Conservation (phyloP, 37 sponge, comb jelly and placozoan species). For the Cladorhizidae sp. region DNA sequence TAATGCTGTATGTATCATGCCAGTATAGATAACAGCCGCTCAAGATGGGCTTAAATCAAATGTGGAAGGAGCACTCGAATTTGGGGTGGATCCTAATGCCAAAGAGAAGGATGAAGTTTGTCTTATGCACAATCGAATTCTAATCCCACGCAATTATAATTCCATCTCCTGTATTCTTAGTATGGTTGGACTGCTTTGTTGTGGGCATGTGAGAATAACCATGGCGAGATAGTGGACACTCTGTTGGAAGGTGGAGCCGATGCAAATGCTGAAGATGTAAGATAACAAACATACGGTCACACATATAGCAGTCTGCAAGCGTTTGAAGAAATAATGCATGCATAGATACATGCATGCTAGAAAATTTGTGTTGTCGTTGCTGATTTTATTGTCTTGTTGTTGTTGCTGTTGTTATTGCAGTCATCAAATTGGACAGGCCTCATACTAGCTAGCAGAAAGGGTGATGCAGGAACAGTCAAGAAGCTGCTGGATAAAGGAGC, state of each 20-base stretch:
- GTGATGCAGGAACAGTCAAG: neutral
- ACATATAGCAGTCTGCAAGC: neutral
- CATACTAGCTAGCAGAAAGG: slow-evolving; percentile 10
- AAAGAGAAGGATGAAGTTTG: neutral
- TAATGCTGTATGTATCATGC: neutral
- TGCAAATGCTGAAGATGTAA: slow-evolving; percentile 10
- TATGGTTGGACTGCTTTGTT: slow-evolving; percentile 1
- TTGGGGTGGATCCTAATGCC: slow-evolving; percentile 6
- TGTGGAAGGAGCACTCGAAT: neutral
- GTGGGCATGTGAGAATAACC: slow-evolving; percentile 19
- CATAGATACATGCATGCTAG: too few relatives aligned
- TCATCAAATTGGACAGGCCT: neutral
- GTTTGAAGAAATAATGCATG: too few relatives aligned
- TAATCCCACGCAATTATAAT: neutral
- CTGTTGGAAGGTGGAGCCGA: neutral
- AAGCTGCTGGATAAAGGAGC: slow-evolving; percentile 2
- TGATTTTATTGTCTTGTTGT: too few relatives aligned
- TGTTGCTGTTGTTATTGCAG: neutral
- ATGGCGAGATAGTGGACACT: neutral
- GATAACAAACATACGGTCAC: neutral
- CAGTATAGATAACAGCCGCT: neutral
- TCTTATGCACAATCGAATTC: neutral
- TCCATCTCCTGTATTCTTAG: neutral
- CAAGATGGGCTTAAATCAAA: neutral
- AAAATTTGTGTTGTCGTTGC: too few relatives aligned